Evolutionary conservation across 2,888 invertebrate genomes (phyloP), one percentile per base, ranked within the genome.

Genomic region (Anthophora plumipes): DNA sequence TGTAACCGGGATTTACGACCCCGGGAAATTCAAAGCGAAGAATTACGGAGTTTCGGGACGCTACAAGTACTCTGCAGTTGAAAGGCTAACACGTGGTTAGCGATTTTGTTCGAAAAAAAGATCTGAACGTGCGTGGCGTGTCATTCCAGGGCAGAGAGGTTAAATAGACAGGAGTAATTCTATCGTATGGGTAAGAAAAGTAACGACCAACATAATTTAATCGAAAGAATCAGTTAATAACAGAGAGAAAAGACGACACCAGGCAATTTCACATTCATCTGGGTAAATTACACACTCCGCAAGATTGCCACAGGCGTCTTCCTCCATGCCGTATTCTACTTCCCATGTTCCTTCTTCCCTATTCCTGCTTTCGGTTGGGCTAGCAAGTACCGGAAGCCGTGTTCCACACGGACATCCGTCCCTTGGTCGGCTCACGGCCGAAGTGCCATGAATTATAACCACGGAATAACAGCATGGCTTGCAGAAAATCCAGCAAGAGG

Each of bases 231-330:
- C 77, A 83, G 80, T 77, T 87, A 86, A 89, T 83, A 83, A 81
- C 74, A 82, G 77, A 77, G 86, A 74, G 78, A 86, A 85, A 89
- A 85, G 76, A 82, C 79, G 72, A 68, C 73, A 37, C 73, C 72
- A 78, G 85, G 88, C 84, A 88, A 90, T 89, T 86, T 89, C 85
- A 80, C 86, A 88, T 89, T 89, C 84, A 85, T 80, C 78, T 81
- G 82, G 76, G 75, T 88, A 85, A 90, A 89, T 88, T 89, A 89
- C 84, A 85, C 80, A 84, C 82, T 84, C 77, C 66, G 85, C 88
- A 89, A 89, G 89, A 89, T 88, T 87, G 88, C n/a, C 78, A 80
- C 84, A 71, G 83, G 76, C 77, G 78, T 69, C 77, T 77, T 75
- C 84, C 77, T 82, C 71, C 67, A 55, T 66, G 77, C 50, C 61